These are phyloP conservation scores for Thelaira solivaga DNA, from an alignment of 2,888 invertebrate genomes.

Conservation along the genomic window DNA sequence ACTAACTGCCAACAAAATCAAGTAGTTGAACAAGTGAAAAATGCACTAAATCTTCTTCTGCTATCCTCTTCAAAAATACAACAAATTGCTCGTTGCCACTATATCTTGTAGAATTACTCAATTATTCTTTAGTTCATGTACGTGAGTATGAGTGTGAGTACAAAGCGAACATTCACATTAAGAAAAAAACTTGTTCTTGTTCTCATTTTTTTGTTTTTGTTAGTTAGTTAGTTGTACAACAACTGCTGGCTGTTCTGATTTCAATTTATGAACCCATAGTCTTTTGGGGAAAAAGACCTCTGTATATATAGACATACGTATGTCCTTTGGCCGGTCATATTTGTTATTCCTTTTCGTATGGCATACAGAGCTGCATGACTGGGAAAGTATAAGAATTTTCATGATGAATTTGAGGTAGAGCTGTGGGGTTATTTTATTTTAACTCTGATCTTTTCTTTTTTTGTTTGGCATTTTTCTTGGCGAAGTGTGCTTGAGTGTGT, in stretches of 20 bases:
- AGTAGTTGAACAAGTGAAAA: conserved; percentile 44
- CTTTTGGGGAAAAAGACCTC: conserved; percentile 57
- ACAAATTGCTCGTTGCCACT: not conserved
- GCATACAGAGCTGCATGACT: not conserved
- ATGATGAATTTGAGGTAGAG: conserved; percentile 8
- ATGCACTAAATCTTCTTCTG: conserved; percentile 31
- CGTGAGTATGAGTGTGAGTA: not conserved
- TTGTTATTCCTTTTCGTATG: conserved; percentile 35
- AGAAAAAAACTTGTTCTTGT: conserved; percentile 6
- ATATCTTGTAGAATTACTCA: conserved; percentile 54
- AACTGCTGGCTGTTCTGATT: conserved; percentile 69
- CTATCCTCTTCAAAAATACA: not conserved
- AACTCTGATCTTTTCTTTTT: conserved; percentile 17
- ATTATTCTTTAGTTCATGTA: conserved; percentile 55
- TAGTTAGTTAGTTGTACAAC: conserved; percentile 58
- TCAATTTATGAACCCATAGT: conserved; percentile 74
- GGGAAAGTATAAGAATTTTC: conserved; percentile 1
- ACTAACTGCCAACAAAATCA: conserved; percentile 59
- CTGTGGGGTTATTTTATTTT: conserved; percentile 53
- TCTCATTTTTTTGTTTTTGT: too few relatives aligned
- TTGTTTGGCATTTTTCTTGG: conserved; percentile 56
- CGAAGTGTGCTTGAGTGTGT: conserved; percentile 1
- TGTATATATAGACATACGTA: too few relatives aligned
- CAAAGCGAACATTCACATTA: not conserved
- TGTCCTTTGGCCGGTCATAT: conserved; percentile 46